Conservation (phyloP, 2,113 vertebrate genomes). For the Monopterus albus region DNA sequence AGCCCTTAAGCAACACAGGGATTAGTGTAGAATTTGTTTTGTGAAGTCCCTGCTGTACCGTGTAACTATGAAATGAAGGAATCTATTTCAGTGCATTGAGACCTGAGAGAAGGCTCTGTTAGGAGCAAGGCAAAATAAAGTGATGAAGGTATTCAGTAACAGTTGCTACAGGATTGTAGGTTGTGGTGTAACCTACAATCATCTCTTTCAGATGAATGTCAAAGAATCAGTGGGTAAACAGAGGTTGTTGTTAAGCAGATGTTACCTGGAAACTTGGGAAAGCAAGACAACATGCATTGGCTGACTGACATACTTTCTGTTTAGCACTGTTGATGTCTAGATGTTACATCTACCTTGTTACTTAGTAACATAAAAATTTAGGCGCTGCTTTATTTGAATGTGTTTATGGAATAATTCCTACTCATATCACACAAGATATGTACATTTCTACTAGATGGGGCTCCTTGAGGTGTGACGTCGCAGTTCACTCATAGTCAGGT, state of each 20-base stretch:
- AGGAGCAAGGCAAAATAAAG: constrained; percentile 19
- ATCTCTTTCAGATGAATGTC: constrained; percentile 21
- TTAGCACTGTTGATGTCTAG: background rate
- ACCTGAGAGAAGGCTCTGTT: constrained; percentile 31
- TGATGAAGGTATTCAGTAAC: constrained; percentile 20
- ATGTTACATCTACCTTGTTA: constrained; percentile 22
- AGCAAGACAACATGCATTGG: constrained; percentile 1
- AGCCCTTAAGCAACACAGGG: constrained; percentile 70
- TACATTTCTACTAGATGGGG: too few species aligned
- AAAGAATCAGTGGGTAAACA: background rate
- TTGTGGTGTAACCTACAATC: too few species aligned
- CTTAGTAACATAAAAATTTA: constrained; percentile 29
- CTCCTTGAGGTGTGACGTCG: too few species aligned
- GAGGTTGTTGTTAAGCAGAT: constrained; percentile 9
- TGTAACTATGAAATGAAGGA: constrained; percentile 53
- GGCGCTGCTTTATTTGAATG: background rate
- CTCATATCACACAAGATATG: too few species aligned
- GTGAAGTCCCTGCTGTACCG: constrained; percentile 51
- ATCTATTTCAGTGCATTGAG: constrained; percentile 58
- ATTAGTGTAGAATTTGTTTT: constrained; percentile 63
- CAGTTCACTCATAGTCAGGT: too few species aligned
- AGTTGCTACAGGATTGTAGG: constrained; percentile 23
- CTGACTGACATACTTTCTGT: constrained; percentile 14
- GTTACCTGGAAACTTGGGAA: constrained; percentile 39
- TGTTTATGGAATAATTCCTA: background rate